Base-by-base conservation (phyloP, 2,113 vertebrate genomes). In the Odontophorus gujanensis region DNA sequence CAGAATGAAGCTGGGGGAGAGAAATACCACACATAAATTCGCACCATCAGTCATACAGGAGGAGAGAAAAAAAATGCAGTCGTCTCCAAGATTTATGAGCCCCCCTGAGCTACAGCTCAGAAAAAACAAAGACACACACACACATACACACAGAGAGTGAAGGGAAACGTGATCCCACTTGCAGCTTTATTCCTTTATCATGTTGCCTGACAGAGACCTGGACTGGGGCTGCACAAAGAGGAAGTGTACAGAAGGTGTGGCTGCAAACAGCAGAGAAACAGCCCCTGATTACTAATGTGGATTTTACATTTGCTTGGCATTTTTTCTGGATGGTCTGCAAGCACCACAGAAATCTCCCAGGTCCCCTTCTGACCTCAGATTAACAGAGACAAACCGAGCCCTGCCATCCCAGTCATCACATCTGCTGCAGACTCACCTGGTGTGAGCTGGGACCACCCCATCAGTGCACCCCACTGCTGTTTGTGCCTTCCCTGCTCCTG, bases 1-100 rank as follows among this genome's bases (percentile, higher is more conserved):
- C 90, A 92, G 73, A 95, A 71, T 1, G 4, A 91, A 87, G 81
- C 15, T 93, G 95, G 93, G 91, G 89, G 88, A 93, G 93, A 94
- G 77, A 96, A 96, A 97, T 95, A 93, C 92, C 89, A 89, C 94
- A 95, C 96, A 96, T 98, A 98, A 98, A 98, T 98, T 98, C 73
- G 95, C 97, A 97, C 97, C 92, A 73, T 96, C 96, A 96, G 96
- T 97, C 96, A 97, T 87, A 96, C 5, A 63, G 80, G 30, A 43
- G 40, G 47, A 72, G 45, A 62, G 92, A 63, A 63, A 97, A 97
- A 96, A 97, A 91, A 9, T 50, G 43, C 95, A 87, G 96, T 97
- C 96, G 5, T 65, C 96, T 92, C 57, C 73, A 96, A 95, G 88
- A 98, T 98, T 98, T 98, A 98, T 34, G 97, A 98, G 96, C 68